Conservation (phyloP, 2,797 vertebrate genomes). For the Poecilia picta region DNA sequence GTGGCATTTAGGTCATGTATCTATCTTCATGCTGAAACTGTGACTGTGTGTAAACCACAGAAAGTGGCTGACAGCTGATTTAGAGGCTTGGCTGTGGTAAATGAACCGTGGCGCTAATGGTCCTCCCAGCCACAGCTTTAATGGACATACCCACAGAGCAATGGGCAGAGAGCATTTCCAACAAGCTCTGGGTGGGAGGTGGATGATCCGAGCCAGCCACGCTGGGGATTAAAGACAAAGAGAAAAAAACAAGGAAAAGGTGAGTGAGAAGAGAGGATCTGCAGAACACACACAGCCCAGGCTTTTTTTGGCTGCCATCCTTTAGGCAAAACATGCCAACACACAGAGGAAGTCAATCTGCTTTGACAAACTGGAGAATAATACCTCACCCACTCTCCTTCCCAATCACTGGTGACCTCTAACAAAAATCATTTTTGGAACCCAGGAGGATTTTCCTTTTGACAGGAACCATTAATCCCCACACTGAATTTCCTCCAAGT, state of each 20-base stretch:
- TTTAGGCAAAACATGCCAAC: constrained; percentile 4
- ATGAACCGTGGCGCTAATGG: constrained; percentile 73
- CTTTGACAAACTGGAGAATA: constrained; percentile 12
- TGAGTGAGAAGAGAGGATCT: constrained; percentile 10
- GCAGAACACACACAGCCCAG: constrained; percentile 9
- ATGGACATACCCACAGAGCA: constrained; percentile 69
- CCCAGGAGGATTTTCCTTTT: constrained; percentile 37
- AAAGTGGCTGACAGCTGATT: constrained; percentile 68
- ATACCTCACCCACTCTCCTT: constrained; percentile 6
- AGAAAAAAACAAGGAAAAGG: not conserved
- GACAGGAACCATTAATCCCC: constrained; percentile 57
- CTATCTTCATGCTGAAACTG: constrained; percentile 57
- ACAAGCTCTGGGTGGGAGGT: constrained; percentile 9
- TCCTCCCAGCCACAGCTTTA: constrained; percentile 65
- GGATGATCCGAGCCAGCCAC: constrained; percentile 1
- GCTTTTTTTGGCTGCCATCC: constrained; percentile 12
- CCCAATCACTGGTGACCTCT: constrained; percentile 51
- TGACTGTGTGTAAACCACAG: constrained; percentile 50
- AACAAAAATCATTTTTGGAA: constrained; percentile 29
- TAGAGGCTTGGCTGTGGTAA: constrained; percentile 63
- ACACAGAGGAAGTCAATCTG: constrained; percentile 1
- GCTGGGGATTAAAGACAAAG: not conserved
- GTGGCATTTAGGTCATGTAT: constrained; percentile 15
- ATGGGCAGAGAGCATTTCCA: constrained; percentile 40
- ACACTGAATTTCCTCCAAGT: constrained; percentile 34